These are phyloP conservation scores for Lophius americanus DNA, from an alignment of 2,797 vertebrate species.

Conservation along the genomic window DNA sequence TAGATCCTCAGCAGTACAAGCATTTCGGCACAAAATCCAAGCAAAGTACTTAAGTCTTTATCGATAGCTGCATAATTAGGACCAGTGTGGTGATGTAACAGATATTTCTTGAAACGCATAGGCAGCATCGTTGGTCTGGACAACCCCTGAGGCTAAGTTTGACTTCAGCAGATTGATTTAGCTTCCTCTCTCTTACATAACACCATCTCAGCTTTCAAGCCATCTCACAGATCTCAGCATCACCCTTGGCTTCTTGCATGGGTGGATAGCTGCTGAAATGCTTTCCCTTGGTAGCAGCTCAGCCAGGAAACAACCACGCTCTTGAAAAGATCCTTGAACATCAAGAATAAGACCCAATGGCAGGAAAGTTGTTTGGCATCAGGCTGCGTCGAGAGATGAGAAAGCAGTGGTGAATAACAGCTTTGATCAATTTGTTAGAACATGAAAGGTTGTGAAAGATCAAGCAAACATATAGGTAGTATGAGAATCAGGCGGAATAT, in stretches of 20 bases:
- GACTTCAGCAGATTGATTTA: constrained; percentile 78
- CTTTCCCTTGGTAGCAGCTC: constrained; percentile 58
- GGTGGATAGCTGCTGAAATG: constrained; percentile 64
- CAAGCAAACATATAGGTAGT: constrained; percentile 20
- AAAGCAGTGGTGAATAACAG: constrained; percentile 6
- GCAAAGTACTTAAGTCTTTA: constrained; percentile 58
- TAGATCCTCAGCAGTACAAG: constrained; percentile 31
- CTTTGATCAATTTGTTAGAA: constrained; percentile 36
- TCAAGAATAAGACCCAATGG: constrained; percentile 47
- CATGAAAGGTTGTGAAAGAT: constrained; percentile 30
- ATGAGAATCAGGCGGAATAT: constrained; percentile 33
- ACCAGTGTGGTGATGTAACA: constrained; percentile 71
- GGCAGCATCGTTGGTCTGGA: constrained; percentile 71
- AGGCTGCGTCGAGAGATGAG: constrained; percentile 16
- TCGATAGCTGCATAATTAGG: constrained; percentile 61
- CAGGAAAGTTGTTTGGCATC: constrained; percentile 31
- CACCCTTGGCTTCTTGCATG: constrained; percentile 74
- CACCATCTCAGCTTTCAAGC: constrained; percentile 72
- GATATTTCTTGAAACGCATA: constrained; percentile 72
- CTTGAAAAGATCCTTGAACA: constrained; percentile 54
- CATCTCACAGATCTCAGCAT: constrained; percentile 64
- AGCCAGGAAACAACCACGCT: constrained; percentile 54
- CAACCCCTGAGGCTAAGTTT: constrained; percentile 69
- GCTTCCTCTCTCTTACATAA: constrained; percentile 75
- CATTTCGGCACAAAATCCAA: constrained; percentile 48